Base-by-base conservation (phyloP, 2,797 vertebrate species). In the Lepilemur ruficaudatus region DNA sequence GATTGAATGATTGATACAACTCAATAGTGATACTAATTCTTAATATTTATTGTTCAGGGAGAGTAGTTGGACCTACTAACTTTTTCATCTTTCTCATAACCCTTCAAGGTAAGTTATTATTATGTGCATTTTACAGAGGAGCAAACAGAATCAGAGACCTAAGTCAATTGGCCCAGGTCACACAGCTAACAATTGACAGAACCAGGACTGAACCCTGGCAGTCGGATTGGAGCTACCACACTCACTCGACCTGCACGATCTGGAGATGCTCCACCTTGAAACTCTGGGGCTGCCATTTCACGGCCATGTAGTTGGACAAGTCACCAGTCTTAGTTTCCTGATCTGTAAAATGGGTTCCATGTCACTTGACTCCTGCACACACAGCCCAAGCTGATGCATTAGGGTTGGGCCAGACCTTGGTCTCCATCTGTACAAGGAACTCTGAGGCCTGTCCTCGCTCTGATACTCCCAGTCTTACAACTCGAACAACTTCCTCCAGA, bases 311-410 rank as follows among this genome's bases (percentile, higher is more conserved):
- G 0, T 59, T 80, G 18, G n/a, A 80, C n/a, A 81, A 78, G 46
- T 69, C n/a, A 50, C 28, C 23, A 43, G 63, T 87, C 81, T 96
- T 95, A 67, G 86, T 93, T 84, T 91, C 63, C 95, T 86, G 7
- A 89, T 69, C 65, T 93, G 70, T 61, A 81, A 94, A 91, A 75
- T 41, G 63, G 32, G 1, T 6, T 4, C 43, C 23, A 57, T 0
- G 3, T 50, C n/a, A 82, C 18, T 63, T 65, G 73, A 89, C 63
- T 82, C 72, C 55, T 30, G 41, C 38, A 67, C 28, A 69, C n/a
- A 89, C 22, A 79, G 55, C 52, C 87, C 57, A 92, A 72, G 43
- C 57, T 75, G 35, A 85, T 5, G 1, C 43, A 32, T 80, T n/a
- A 55, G 59, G 6, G 4, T 67, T 65, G 30, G 46, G 46, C 4